Conservation (phyloP, 2,888 invertebrate species). For the Nycteola revayana region DNA sequence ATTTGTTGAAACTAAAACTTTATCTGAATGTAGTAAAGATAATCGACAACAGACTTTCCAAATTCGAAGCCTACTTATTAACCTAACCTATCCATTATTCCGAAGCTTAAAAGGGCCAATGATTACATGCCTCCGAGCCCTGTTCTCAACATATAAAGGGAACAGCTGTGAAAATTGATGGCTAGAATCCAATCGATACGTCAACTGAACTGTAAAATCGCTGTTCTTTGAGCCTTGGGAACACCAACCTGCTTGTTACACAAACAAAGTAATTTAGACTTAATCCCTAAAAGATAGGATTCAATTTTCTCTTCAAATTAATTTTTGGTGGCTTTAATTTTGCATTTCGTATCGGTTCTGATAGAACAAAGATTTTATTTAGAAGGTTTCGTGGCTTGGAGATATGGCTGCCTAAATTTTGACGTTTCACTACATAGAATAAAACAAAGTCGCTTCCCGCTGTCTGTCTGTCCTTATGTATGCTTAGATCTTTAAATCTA, state of each 20-base stretch:
- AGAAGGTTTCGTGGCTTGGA: too few relatives aligned
- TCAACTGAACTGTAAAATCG: slow-evolving; percentile 23
- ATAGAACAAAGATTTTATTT: slow-evolving; percentile 4
- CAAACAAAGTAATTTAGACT: slow-evolving; percentile 22
- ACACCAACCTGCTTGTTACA: slow-evolving; percentile 3
- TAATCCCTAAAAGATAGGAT: slow-evolving; percentile 15
- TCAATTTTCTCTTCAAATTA: slow-evolving; percentile 10
- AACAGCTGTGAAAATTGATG: slow-evolving; percentile 10
- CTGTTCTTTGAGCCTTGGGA: slow-evolving; percentile 6
- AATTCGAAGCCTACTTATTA: too few relatives aligned
- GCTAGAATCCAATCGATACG: slow-evolving; percentile 18
- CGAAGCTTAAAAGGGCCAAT: too few relatives aligned
- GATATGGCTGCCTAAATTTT: too few relatives aligned
- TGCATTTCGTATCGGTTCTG: slow-evolving; percentile 10
- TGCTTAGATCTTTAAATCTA: too few relatives aligned
- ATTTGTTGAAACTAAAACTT: too few relatives aligned
- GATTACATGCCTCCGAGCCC: too few relatives aligned
- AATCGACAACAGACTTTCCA: too few relatives aligned
- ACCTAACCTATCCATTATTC: too few relatives aligned
- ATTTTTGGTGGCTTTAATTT: slow-evolving; percentile 11
- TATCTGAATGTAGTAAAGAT: too few relatives aligned
- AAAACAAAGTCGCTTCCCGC: too few relatives aligned
- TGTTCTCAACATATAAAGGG: not conserved
- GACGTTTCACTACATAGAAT: not conserved
- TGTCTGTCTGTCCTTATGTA: too few relatives aligned